phyloP scores from a whole-genome alignment of 1,140 invertebrate species.

The Phenacoccus solenopsis region DNA sequence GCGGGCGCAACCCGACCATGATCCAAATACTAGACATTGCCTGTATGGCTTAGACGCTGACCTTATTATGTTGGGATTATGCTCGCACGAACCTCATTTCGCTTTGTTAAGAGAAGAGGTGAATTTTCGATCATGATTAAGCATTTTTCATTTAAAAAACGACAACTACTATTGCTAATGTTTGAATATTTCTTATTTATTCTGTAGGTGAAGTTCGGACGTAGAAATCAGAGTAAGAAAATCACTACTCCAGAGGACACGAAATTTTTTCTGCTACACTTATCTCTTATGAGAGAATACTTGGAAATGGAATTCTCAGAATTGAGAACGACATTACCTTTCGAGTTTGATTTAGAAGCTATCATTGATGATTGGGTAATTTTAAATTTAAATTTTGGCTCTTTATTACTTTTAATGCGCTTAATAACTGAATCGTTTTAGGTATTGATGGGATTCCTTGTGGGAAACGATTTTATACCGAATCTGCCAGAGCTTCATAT shows the following conservation, averaged over 20 bases:
- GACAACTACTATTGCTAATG: not conserved
- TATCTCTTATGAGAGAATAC: slow-evolving; percentile 85
- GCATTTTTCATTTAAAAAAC: too few species aligned
- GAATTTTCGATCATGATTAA: slow-evolving; percentile 24
- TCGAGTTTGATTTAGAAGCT: slow-evolving; percentile 68
- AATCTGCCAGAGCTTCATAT: slow-evolving; percentile 90
- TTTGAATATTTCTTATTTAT: too few species aligned
- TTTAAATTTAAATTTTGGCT: slow-evolving; percentile 2
- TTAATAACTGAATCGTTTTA: slow-evolving; percentile 23
- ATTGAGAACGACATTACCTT: slow-evolving; percentile 54
- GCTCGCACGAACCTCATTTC: slow-evolving; percentile 90
- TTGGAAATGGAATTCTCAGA: slow-evolving; percentile 78
- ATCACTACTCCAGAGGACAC: slow-evolving; percentile 66
- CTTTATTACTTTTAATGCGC: not conserved
- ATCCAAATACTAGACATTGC: slow-evolving; percentile 83
- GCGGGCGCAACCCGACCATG: slow-evolving; percentile 65
- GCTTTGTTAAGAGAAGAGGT: slow-evolving; percentile 84
- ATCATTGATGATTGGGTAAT: slow-evolving; percentile 55
- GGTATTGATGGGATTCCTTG: slow-evolving; percentile 88
- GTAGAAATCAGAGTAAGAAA: slow-evolving; percentile 32
- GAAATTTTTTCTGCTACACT: slow-evolving; percentile 83
- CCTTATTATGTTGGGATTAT: slow-evolving; percentile 86
- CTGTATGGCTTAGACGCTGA: slow-evolving; percentile 93
- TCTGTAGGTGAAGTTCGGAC: slow-evolving; percentile 53
- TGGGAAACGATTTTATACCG: slow-evolving; percentile 96